These are phyloP conservation scores for Saguinus midas DNA, from an alignment of 2,113 vertebrate species.

Conservation along the genomic window DNA sequence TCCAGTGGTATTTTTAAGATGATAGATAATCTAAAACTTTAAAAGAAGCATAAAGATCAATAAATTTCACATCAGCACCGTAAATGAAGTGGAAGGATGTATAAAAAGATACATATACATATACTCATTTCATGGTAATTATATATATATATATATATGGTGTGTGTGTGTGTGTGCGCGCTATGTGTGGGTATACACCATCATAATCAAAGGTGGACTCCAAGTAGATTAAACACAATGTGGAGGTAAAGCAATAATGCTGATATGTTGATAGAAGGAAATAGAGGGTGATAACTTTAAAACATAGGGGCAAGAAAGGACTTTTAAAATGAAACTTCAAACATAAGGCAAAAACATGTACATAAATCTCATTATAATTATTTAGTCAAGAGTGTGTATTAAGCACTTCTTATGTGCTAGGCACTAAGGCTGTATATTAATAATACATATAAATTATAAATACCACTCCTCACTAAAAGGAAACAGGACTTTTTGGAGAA, in stretches of 20 bases:
- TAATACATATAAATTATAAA: not conserved
- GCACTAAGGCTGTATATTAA: not conserved
- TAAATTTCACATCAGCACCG: not conserved
- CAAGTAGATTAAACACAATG: no score
- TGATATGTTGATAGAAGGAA: no score
- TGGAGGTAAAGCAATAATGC: no score
- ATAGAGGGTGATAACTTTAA: no score
- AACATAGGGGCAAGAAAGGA: not conserved
- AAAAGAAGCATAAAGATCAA: not conserved
- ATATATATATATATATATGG: no score
- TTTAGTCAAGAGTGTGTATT: not conserved
- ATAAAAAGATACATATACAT: no score
- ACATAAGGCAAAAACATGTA: not conserved
- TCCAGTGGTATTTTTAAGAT: not conserved
- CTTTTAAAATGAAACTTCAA: not conserved
- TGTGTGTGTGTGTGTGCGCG: no score
- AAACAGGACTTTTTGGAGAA: not conserved
- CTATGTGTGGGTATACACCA: no score
- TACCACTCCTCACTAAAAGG: not conserved
- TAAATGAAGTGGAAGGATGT: not conserved
- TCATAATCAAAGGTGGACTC: no score
- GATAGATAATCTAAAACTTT: not conserved
- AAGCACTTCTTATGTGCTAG: not conserved
- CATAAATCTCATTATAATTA: not conserved
- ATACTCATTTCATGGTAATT: no score